A percentile compares a stretch with the other conserved stretches of the same genome.
Conservation (phyloP, 2,888 invertebrate species). For the Melanostoma mellinum region DNA sequence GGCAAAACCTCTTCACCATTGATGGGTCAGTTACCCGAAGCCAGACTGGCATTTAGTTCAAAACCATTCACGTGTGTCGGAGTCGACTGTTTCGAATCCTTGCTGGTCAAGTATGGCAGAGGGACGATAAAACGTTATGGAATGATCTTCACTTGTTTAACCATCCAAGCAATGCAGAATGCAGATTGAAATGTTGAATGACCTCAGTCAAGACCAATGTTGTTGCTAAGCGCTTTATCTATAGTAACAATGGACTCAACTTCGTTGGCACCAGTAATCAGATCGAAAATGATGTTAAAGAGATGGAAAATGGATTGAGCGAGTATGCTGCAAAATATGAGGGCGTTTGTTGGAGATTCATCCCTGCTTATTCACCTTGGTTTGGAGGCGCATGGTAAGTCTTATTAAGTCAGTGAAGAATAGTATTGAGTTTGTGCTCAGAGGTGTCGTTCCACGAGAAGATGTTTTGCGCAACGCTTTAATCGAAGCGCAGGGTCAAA, state of each 20-base stretch:
- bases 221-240: slow-evolving; percentile 10
- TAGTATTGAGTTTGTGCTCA: slow-evolving; percentile 20
- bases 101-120: not conserved
- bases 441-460: not conserved
- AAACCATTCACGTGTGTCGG: slow-evolving; percentile 5
- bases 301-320: slow-evolving; percentile 3
- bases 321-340: slow-evolving; percentile 19
- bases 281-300: slow-evolving; percentile 5
- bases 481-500: slow-evolving; percentile 1
- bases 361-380: slow-evolving; percentile 26
- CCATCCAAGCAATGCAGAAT: slow-evolving; percentile 21
- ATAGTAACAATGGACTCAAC: slow-evolving; percentile 20
- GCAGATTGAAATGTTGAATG: slow-evolving; percentile 26
- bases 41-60: slow-evolving; percentile 12
- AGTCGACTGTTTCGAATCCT: slow-evolving; percentile 13
- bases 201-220: slow-evolving; percentile 12
- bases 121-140: slow-evolving; percentile 15
- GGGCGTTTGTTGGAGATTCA: slow-evolving; percentile 23
- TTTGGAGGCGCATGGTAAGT: slow-evolving; percentile 14
- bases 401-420: slow-evolving; percentile 25
- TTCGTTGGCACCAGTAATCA: slow-evolving; percentile 20
- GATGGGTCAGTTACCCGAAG: slow-evolving; percentile 41
- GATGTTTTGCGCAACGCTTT: not conserved
- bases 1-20: slow-evolving; percentile 10
- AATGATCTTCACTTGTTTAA: slow-evolving; percentile 24